Conservation (phyloP, 2,797 vertebrate species). For the Gila robusta region DNA sequence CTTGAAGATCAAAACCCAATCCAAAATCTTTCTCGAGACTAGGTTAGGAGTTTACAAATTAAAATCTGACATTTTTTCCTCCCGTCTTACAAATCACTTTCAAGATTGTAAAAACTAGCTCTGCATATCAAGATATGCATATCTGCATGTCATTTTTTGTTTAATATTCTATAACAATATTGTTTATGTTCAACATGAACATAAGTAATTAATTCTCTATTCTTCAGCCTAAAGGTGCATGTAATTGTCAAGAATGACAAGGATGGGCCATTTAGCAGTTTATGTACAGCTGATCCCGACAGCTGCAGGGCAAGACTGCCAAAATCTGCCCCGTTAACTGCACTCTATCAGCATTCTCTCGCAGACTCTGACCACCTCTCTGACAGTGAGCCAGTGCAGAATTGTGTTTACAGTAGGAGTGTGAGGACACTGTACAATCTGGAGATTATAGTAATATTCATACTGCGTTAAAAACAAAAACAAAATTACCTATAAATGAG, state of each 20-base stretch:
- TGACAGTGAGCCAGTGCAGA: neutral
- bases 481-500: neutral
- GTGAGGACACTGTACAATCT: neutral
- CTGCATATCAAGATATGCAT: neutral
- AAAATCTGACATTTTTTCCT: neutral
- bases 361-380: conserved; percentile 3
- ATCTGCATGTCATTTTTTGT: neutral
- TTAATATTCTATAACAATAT: neutral
- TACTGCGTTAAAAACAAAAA: neutral
- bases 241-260: conserved; percentile 20
- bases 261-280: conserved; percentile 24
- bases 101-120: neutral
- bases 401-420: conserved; percentile 24
- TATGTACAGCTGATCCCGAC: conserved; percentile 68
- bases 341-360: conserved; percentile 30
- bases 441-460: neutral
- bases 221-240: neutral
- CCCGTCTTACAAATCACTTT: neutral
- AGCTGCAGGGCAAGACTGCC: conserved; percentile 68
- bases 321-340: conserved; percentile 64
- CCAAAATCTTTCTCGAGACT: neutral
- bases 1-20: too few species aligned
- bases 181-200: neutral
- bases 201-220: neutral
- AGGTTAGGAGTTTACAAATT: neutral